Conservation (phyloP, 2,797 vertebrate species). For the Acanthurus leucopareius region DNA sequence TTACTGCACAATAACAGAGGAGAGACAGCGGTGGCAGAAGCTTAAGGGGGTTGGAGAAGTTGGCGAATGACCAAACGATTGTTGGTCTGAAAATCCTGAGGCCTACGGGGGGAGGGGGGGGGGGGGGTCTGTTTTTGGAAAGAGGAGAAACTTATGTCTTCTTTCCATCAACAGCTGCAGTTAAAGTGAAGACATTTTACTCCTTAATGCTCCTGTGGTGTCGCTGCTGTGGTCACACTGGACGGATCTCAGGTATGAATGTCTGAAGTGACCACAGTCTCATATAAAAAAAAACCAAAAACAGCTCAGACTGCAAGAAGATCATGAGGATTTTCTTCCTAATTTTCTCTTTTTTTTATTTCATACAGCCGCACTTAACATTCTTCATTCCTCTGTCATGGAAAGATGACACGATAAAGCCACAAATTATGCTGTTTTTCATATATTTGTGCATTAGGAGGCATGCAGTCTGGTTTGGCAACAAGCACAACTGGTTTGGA, state of each 20-base stretch:
- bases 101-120: neutral
- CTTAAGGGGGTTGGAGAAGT: constrained; percentile 11
- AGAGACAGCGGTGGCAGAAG: constrained; percentile 32
- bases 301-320: constrained; percentile 19
- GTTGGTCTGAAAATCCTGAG: constrained; percentile 25
- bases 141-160: neutral
- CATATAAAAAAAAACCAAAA: too few species aligned
- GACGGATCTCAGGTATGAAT: too few species aligned
- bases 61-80: constrained; percentile 24
- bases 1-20: constrained; percentile 45
- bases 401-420: constrained; percentile 31
- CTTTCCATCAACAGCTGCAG: constrained; percentile 1
- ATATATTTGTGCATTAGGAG: constrained; percentile 26
- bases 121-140: neutral
- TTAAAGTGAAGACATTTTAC: too few species aligned
- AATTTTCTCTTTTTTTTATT: constrained; percentile 5
- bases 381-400: constrained; percentile 18
- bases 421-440: constrained; percentile 33
- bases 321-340: constrained; percentile 7
- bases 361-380: constrained; percentile 21
- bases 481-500: constrained; percentile 15
- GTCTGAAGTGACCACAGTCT: neutral
- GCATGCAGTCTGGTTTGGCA: constrained; percentile 37
- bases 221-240: too few species aligned
- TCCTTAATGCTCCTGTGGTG: too few species aligned